Evolutionary conservation across 2,113 vertebrate genomes (phyloP).

Genomic region (Ophiodon elongatus): DNA sequence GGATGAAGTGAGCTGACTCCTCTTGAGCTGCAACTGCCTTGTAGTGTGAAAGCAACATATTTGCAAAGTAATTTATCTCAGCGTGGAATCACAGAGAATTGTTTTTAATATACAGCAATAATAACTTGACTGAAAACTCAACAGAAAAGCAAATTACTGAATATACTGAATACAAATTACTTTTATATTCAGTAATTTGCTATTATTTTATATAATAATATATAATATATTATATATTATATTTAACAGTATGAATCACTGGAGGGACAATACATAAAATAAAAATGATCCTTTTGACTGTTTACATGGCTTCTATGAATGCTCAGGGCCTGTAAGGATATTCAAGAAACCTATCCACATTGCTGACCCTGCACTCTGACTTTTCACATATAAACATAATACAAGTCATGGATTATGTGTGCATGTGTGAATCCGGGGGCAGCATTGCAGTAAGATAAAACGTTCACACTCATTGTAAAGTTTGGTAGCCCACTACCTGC

Average conservation of each 20-base stretch:
- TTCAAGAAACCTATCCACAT: constrained; percentile 21
- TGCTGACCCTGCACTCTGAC: constrained; percentile 2
- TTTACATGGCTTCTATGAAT: constrained; percentile 14
- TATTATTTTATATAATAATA: neutral
- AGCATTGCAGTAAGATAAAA: neutral
- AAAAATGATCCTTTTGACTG: constrained; percentile 10
- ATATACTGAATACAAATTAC: no score
- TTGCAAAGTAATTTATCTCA: neutral
- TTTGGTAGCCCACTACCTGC: constrained; percentile 71
- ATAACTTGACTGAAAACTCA: neutral
- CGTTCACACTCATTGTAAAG: neutral
- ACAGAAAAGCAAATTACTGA: no score
- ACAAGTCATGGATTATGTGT: neutral
- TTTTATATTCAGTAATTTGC: neutral
- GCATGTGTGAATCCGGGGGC: neutral
- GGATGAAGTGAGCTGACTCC: neutral
- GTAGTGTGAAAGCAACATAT: neutral
- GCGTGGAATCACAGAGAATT: neutral
- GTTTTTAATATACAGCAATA: neutral
- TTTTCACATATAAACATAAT: constrained; percentile 2
- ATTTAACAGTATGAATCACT: neutral
- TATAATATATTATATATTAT: neutral
- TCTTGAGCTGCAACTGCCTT: neutral
- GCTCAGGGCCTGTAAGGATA: constrained; percentile 17
- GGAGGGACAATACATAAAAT: constrained; percentile 8